Percentiles rank a stretch among this genome's conserved stretches.
phyloP scores from a whole-genome alignment of 2,888 invertebrate genomes.

The Mythimna vitellina region DNA sequence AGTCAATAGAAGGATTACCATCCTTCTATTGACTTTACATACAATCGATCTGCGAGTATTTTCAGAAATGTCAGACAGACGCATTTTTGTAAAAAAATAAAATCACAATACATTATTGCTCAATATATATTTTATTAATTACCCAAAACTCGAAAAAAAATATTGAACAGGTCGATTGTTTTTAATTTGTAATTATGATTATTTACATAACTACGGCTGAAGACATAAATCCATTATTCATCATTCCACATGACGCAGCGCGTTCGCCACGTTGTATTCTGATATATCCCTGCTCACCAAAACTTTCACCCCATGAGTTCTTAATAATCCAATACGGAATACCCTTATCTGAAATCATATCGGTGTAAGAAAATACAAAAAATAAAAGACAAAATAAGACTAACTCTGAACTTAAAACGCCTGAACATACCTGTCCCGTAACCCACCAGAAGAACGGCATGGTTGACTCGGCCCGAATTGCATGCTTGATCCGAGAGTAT shows the following conservation, averaged over 20 bases:
- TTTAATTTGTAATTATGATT: too few species aligned
- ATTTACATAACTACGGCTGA: slow-evolving; percentile 16
- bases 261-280: slow-evolving; percentile 94
- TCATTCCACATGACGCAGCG: slow-evolving; percentile 84
- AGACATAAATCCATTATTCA: slow-evolving; percentile 19
- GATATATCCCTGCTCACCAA: slow-evolving; percentile 95
- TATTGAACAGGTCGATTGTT: background rate
- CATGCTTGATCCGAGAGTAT: slow-evolving; percentile 8
- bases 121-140: background rate
- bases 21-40: too few species aligned
- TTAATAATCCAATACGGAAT: slow-evolving; percentile 75
- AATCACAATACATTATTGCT: background rate
- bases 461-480: background rate
- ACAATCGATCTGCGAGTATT: background rate
- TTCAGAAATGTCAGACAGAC: background rate
- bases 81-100: background rate
- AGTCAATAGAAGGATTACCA: background rate
- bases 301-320: slow-evolving; percentile 93
- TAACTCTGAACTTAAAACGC: background rate
- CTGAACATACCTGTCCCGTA: slow-evolving; percentile 51
- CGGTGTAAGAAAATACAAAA: too few species aligned
- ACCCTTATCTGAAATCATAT: slow-evolving; percentile 36
- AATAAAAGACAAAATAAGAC: background rate
- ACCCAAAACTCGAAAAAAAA: slow-evolving; percentile 3
- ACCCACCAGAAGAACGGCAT: slow-evolving; percentile 53